Base-by-base conservation (phyloP, 2,797 vertebrate species). In the Linurgus olivaceus region DNA sequence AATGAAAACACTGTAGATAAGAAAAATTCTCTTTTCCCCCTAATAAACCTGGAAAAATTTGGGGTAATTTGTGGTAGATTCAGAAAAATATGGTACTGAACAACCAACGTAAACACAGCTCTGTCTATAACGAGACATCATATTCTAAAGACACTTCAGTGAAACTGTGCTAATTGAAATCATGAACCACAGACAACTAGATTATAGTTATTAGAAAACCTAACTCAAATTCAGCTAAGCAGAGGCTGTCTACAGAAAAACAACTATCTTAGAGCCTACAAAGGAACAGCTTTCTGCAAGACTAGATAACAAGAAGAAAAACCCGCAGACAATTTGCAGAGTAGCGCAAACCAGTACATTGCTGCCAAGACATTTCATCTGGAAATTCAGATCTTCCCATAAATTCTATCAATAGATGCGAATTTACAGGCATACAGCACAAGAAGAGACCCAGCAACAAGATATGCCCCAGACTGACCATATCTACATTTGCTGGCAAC, bases 401-500 rank as follows among this genome's bases (percentile, higher is more conserved):
- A 80, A 82, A 88, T 79, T 79, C 61, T 61, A 47, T 68, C 71
- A 84, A 51, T 9, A 62, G 48, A 86, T 59, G 66, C 42, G 19
- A 92, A 87, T 52, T 90, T 79, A 76, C 48, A 92, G 23, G 48
- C 71, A 59, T 66, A 13, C 44, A 74, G 47, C 51, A 76, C 29
- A 89, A 73, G 70, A 88, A 29, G 44, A 86, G 80, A 93, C 10
- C 10, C 21, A 89, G 80, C 29, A 92, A 94, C 74, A 89, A 86
- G 90, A 89, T 68, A 65, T 3, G 3, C 48, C 78, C n/a, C 74
- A 92, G 86, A 95, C 83, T 84, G 83, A 81, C 88, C 93, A 86
- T 3, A 58, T 85, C 80, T 88, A 26, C 40, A 88, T 84, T 71
- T 85, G 92, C 83, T 71, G 67, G 51, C 74, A 91, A 25, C 68